These are phyloP conservation scores for Arion vulgaris DNA, from an alignment of 1,140 invertebrate species.

Conservation along the genomic window DNA sequence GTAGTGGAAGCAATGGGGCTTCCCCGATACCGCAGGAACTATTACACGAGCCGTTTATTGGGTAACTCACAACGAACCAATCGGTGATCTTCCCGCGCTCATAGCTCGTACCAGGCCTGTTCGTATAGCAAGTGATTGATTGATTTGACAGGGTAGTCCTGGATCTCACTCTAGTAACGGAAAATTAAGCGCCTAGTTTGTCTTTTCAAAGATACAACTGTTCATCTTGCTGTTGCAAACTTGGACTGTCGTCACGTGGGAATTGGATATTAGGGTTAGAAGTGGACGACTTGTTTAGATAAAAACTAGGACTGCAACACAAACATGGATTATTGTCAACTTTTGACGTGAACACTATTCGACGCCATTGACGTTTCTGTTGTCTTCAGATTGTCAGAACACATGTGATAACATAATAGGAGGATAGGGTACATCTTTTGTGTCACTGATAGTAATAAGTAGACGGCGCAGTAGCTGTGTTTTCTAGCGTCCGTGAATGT, in stretches of 20 bases:
- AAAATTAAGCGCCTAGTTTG: not conserved
- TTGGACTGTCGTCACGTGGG: not conserved
- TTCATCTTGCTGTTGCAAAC: not conserved
- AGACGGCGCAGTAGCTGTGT: too few relatives aligned
- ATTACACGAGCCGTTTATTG: conserved; percentile 23
- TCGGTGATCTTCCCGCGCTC: not conserved
- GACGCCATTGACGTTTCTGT: too few relatives aligned
- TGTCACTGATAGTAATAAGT: too few relatives aligned
- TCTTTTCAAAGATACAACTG: not conserved
- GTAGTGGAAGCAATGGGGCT: conserved; percentile 8
- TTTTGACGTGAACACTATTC: too few relatives aligned
- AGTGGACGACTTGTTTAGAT: not conserved
- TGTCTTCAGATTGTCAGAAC: too few relatives aligned
- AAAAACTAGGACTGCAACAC: not conserved
- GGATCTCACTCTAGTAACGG: not conserved
- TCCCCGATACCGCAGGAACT: conserved; percentile 13
- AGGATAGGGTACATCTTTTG: too few relatives aligned
- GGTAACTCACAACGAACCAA: conserved; percentile 24
- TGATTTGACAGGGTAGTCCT: not conserved
- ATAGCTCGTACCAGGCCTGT: not conserved
- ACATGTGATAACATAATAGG: too few relatives aligned
- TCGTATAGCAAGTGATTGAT: not conserved
- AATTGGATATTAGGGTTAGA: not conserved
- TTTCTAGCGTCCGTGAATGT: too few relatives aligned
- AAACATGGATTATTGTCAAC: not conserved